Conservation (phyloP, 2,113 vertebrate species). For the Bettongia penicillata region DNA sequence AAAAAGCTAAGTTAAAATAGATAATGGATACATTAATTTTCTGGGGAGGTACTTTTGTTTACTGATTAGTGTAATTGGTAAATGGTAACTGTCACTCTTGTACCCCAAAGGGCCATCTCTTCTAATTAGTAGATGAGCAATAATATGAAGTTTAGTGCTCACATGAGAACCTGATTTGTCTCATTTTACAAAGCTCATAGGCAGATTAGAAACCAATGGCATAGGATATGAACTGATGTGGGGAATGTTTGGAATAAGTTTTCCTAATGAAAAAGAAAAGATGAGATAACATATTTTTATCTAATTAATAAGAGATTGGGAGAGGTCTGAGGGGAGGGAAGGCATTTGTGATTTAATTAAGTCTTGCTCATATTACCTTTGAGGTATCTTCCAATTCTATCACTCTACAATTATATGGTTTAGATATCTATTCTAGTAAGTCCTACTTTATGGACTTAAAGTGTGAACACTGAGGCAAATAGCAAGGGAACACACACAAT, state of each 20-base stretch:
- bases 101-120: not conserved
- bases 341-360: not conserved
- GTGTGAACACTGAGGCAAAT: not conserved
- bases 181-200: not conserved
- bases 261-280: not conserved
- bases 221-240: not conserved
- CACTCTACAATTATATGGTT: not conserved
- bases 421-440: not conserved
- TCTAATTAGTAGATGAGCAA: not conserved
- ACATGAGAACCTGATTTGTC: not conserved
- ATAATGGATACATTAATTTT: not conserved
- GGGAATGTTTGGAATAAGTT: conserved; percentile 13
- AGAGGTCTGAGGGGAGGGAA: not conserved
- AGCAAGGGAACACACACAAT: not conserved
- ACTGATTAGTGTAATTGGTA: not conserved
- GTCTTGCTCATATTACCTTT: not conserved
- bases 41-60: not conserved
- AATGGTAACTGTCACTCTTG: not conserved
- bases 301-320: not conserved
- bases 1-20: not conserved
- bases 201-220: not conserved
- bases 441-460: conserved; percentile 3
- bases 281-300: not conserved
- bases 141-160: not conserved
- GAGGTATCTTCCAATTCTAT: not conserved